These are phyloP conservation scores for Chelmon rostratus DNA, from an alignment of 2,797 vertebrate genomes.

Conservation along the genomic window DNA sequence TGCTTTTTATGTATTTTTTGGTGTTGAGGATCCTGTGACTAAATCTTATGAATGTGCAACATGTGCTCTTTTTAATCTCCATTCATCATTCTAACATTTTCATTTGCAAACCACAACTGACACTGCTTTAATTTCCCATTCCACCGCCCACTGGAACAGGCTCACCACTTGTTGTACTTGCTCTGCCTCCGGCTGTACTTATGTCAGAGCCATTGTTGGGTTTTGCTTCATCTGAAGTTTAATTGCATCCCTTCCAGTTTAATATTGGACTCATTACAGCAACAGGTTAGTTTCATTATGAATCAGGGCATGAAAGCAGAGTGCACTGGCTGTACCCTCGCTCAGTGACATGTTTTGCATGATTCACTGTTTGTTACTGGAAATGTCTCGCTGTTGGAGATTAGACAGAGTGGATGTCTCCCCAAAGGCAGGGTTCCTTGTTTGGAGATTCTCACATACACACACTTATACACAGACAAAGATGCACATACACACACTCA, in stretches of 20 bases:
- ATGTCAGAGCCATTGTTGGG: conserved; percentile 47
- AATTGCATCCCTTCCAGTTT: conserved; percentile 64
- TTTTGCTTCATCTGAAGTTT: conserved; percentile 51
- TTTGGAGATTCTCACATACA: conserved; percentile 48
- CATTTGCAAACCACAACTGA: conserved; percentile 59
- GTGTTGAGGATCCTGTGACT: not conserved
- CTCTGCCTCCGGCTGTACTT: conserved; percentile 44
- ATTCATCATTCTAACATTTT: conserved; percentile 41
- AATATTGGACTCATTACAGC: conserved; percentile 66
- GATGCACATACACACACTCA: conserved; percentile 8
- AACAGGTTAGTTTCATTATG: conserved; percentile 60
- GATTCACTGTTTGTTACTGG: conserved; percentile 72
- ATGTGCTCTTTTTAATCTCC: conserved; percentile 25
- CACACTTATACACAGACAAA: conserved; percentile 7
- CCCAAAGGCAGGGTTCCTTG: conserved; percentile 62
- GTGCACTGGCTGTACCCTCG: conserved; percentile 37
- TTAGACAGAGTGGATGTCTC: conserved; percentile 68
- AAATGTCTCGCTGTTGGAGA: conserved; percentile 63
- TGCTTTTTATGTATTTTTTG: too few species aligned
- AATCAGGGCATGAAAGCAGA: conserved; percentile 69
- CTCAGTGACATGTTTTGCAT: conserved; percentile 60
- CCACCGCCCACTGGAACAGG: conserved; percentile 19
- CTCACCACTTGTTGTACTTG: conserved; percentile 25
- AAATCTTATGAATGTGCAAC: not conserved
- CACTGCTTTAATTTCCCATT: conserved; percentile 25